Percentiles rank a stretch among this genome's conserved stretches.
Evolutionary conservation across 2,113 vertebrate genomes (phyloP).

Genomic region (Oceanites oceanicus): DNA sequence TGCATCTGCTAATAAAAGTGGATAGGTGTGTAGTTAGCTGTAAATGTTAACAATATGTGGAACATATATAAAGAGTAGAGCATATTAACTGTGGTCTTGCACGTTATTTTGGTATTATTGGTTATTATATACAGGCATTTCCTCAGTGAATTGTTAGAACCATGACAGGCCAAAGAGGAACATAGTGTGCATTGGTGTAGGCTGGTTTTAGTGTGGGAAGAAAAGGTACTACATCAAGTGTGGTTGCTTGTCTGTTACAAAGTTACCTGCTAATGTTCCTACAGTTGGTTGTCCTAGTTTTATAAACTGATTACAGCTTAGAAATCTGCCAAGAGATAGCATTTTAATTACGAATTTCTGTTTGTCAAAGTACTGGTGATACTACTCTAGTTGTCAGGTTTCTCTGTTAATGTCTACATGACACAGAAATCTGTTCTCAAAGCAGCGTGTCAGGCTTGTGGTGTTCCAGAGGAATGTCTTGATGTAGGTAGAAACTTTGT

Average conservation of each 20-base stretch:
- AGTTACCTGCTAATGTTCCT: background rate
- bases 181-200: fast-evolving
- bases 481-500: background rate
- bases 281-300: background rate
- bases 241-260: background rate
- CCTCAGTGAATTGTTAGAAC: background rate
- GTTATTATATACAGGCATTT: background rate
- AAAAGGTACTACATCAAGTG: background rate
- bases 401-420: background rate
- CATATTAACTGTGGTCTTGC: background rate
- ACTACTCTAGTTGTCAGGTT: background rate
- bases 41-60: background rate
- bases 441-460: background rate
- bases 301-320: background rate
- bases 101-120: background rate
- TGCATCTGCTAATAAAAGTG: background rate
- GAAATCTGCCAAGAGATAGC: background rate
- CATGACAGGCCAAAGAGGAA: background rate
- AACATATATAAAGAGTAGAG: background rate
- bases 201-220: background rate
- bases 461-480: background rate
- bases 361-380: background rate
- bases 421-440: background rate
- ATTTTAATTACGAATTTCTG: background rate
- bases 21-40: background rate